Evolutionary conservation across 2,797 vertebrate species (phyloP).

Genomic region (Brotula barbata): DNA sequence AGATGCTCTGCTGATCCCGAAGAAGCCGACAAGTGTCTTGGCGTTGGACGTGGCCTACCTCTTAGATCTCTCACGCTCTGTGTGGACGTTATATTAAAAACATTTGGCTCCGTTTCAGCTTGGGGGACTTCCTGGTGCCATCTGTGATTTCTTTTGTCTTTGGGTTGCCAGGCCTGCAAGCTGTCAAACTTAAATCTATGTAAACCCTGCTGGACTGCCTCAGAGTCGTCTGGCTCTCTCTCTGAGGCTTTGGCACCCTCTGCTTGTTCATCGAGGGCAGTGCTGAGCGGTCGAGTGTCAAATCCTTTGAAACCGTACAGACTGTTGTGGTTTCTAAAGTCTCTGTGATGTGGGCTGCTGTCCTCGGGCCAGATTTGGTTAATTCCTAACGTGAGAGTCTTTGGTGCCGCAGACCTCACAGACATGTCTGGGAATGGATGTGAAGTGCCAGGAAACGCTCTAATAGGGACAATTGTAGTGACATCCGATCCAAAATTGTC

Average conservation of each 20-base stretch:
- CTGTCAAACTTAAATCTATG: conserved; percentile 4
- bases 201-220: not conserved
- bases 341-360: not conserved
- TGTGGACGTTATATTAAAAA: not conserved
- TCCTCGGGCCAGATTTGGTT: conserved; percentile 2
- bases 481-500: not conserved
- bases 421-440: not conserved
- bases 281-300: conserved; percentile 16
- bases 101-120: not conserved
- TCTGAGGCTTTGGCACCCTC: conserved; percentile 51
- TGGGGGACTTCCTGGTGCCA: conserved; percentile 4
- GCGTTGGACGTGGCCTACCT: too few species aligned
- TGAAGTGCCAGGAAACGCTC: conserved; percentile 3
- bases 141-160: conserved; percentile 18
- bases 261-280: not conserved
- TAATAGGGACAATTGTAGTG: not conserved
- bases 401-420: conserved; percentile 1
- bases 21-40: conserved; percentile 6
- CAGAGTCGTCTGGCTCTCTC: not conserved
- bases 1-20: conserved; percentile 6
- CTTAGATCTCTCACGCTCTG: not conserved
- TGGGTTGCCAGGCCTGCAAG: conserved; percentile 21
- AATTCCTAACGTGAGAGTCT: not conserved
- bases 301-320: conserved; percentile 33
- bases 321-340: conserved; percentile 8